A percentile compares a stretch with the other conserved stretches of the same genome.
phyloP scores from a whole-genome alignment of 2,113 vertebrate genomes.

The Hemicordylus capensis region DNA sequence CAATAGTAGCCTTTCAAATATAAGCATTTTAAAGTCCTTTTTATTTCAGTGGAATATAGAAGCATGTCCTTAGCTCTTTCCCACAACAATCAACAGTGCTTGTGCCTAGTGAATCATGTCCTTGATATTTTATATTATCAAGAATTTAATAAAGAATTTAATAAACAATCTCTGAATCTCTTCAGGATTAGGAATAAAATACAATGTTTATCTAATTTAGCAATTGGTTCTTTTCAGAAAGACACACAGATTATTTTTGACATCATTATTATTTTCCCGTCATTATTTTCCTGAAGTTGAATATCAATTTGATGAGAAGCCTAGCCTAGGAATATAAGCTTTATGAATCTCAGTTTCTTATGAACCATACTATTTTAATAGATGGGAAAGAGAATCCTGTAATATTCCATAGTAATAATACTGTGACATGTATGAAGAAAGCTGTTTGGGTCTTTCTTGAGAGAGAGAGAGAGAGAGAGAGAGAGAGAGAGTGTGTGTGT shows the following conservation, averaged over 20 bases:
- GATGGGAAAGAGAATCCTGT: conserved; percentile 35
- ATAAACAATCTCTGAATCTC: conserved; percentile 62
- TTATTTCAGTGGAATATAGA: not conserved
- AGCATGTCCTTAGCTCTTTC: not conserved
- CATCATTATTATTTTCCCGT: conserved; percentile 59
- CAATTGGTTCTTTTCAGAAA: conserved; percentile 57
- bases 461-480: too few species aligned
- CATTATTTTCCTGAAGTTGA: conserved; percentile 40
- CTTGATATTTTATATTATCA: conserved; percentile 45
- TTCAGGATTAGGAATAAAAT: conserved; percentile 64
- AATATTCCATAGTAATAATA: conserved; percentile 30
- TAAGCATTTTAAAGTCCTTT: not conserved
- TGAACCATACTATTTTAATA: conserved; percentile 25
- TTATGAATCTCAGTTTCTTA: conserved; percentile 20
- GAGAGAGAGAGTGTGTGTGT: too few species aligned
- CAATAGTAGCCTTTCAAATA: too few species aligned
- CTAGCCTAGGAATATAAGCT: conserved; percentile 30
- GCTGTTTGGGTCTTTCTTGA: not conserved
- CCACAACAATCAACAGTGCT: not conserved
- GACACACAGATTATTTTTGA: conserved; percentile 55
- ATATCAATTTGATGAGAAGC: conserved; percentile 53
- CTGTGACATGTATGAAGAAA: conserved; percentile 52
- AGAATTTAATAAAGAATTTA: conserved; percentile 53
- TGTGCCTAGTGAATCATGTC: not conserved
- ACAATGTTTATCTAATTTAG: conserved; percentile 68